Conservation (phyloP, 2,797 vertebrate species). For the Serranus cabrilla region DNA sequence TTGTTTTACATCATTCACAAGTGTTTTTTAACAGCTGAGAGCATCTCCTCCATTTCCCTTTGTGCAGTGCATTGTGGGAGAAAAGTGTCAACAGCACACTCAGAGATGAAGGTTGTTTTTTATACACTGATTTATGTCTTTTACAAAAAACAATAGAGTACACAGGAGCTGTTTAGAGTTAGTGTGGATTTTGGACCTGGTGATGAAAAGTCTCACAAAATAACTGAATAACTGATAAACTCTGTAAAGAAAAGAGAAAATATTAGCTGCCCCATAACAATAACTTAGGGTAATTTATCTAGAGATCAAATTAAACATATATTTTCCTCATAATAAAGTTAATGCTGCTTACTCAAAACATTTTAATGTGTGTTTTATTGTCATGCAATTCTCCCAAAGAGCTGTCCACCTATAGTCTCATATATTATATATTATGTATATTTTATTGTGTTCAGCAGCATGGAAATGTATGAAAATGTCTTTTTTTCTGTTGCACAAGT, state of each 20-base stretch:
- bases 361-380: neutral
- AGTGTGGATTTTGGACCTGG: neutral
- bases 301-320: neutral
- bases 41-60: constrained; percentile 5
- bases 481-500: constrained; percentile 7
- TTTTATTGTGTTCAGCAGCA: neutral
- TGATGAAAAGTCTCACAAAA: neutral
- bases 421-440: too few relatives aligned
- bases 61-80: constrained; percentile 10
- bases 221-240: neutral
- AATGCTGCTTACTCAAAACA: neutral
- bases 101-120: neutral
- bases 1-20: too few relatives aligned
- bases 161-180: neutral
- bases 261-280: neutral
- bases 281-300: neutral
- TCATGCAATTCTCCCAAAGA: neutral
- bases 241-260: neutral
- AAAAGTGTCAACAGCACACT: constrained; percentile 16
- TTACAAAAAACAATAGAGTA: neutral
- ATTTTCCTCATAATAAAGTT: neutral
- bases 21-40: constrained; percentile 11
- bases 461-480: neutral
- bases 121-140: neutral
- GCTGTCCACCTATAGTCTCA: neutral